Base-by-base conservation (phyloP, 2,888 invertebrate genomes). In the Parapristionchus giblindavisi region DNA sequence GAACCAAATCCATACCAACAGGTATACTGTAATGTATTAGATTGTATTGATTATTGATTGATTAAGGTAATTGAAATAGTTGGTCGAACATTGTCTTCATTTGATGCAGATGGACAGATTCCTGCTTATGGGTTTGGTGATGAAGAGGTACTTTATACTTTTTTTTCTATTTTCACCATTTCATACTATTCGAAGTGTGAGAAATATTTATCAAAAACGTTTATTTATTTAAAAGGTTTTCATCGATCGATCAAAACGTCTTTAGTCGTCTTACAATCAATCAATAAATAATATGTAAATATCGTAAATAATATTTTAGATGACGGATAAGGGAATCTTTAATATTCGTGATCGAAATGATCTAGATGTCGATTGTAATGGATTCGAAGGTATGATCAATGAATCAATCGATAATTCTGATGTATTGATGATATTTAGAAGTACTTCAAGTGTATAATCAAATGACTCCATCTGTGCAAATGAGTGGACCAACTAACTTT, bases 401-500 rank as follows among this genome's bases (percentile, higher is more conserved):
- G 5, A 8, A 52, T n/a, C 5, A 4, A 21, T 11, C 40, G 4
- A 14, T 1, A 29, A 11, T 43, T 21, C n/a, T 1, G 27, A 6
- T 65, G 14, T 14, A 27, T 24, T 27, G 14, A 29, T 32, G 21
- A 5, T 48, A 48, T 81, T 82, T 87, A 81, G 90, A 90, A 77
- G 90, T 90, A 21, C 82, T 90, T 34, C 82, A 87, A 63, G 87
- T 88, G 3, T 91, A 91, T 83, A 89, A 89, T 77, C 84, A 88
- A 60, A 85, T 89, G 43, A 89, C 89, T 34, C 89, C 89, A 3
- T 83, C 85, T 63, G 89, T 90, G 5, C 81, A 85, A 32, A 88
- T 91, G 78, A 89, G 90, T 77, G 91, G 91, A 2, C 90, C 91
- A 1, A 91, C 90, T 38, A 90, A 89, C 81, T 90, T 90, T 79